Percentiles rank a stretch among this genome's conserved stretches.
Conservation (phyloP, 2,797 vertebrate species). For the Bufotes viridis region DNA sequence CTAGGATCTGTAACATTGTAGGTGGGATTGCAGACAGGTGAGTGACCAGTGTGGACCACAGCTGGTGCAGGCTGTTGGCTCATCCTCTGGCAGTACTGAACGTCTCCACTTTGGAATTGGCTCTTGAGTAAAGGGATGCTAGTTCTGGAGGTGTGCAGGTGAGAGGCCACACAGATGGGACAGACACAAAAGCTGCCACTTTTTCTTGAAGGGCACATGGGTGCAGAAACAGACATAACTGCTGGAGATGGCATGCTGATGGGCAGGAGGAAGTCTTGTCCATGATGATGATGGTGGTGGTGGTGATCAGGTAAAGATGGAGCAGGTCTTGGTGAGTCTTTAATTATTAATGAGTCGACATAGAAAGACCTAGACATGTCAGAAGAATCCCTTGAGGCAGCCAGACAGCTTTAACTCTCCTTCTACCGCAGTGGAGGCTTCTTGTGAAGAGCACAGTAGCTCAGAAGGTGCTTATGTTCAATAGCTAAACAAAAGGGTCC, state of each 20-base stretch:
- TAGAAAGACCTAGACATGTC: constrained; percentile 97
- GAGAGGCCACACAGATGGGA: constrained; percentile 93
- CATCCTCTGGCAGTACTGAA: constrained; percentile 86
- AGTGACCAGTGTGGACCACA: constrained; percentile 80
- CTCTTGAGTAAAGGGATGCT: constrained; percentile 87
- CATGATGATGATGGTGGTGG: constrained; percentile 75
- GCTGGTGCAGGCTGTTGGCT: constrained; percentile 74
- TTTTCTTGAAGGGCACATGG: constrained; percentile 90
- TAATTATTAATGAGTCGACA: constrained; percentile 98
- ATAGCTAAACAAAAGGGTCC: constrained; percentile 95
- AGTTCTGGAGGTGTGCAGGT: constrained; percentile 87
- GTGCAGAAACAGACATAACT: constrained; percentile 87
- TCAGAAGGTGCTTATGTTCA: constrained; percentile 94
- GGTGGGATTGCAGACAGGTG: constrained; percentile 82
- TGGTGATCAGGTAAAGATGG: constrained; percentile 75
- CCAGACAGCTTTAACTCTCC: constrained; percentile 44
- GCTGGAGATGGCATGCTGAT: constrained; percentile 90
- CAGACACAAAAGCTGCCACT: constrained; percentile 93
- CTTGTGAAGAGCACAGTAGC: constrained; percentile 81
- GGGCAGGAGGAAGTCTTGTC: constrained; percentile 92
- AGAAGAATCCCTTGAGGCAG: constrained; percentile 44
- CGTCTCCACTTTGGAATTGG: constrained; percentile 83
- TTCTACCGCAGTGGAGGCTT: constrained; percentile 49
- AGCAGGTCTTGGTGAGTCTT: constrained; percentile 87
- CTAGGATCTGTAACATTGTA: constrained; percentile 94